Conservation (phyloP, 2,113 vertebrate species). For the Coreoperca whiteheadi region DNA sequence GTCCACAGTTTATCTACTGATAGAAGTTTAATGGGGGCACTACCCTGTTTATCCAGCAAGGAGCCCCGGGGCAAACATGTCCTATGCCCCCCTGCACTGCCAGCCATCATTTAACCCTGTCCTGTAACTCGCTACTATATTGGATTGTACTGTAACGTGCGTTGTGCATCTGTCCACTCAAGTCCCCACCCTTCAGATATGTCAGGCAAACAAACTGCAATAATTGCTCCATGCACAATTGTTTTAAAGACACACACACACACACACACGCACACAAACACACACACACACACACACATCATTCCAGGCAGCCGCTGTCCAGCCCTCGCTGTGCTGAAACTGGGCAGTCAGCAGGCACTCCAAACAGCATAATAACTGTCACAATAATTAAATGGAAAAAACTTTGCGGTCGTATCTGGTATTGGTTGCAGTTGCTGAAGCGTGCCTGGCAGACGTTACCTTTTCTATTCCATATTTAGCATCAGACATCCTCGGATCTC, state of each 20-base stretch:
- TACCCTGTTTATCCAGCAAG: conserved; percentile 54
- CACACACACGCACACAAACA: conserved; percentile 16
- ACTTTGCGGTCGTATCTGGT: neutral
- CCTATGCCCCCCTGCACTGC: neutral
- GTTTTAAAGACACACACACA: conserved; percentile 17
- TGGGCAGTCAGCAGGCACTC: conserved; percentile 12
- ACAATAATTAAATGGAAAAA: conserved; percentile 11
- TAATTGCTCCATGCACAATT: conserved; percentile 15
- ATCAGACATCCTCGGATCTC: conserved; percentile 16
- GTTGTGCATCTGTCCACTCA: conserved; percentile 32
- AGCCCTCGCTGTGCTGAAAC: conserved; percentile 72
- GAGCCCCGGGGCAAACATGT: conserved; percentile 51
- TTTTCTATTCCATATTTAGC: conserved; percentile 32
- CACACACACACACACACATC: neutral
- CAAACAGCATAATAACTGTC: conserved; percentile 19
- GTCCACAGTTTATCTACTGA: conserved; percentile 61
- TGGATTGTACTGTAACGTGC: conserved; percentile 49
- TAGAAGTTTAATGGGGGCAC: conserved; percentile 66
- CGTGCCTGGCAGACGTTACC: conserved; percentile 26
- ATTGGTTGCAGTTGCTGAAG: conserved; percentile 4
- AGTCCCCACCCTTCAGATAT: conserved; percentile 20
- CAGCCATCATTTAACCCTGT: conserved; percentile 62
- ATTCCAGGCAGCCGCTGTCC: conserved; percentile 62
- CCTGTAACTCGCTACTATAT: conserved; percentile 51
- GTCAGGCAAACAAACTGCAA: conserved; percentile 37